Base-by-base conservation (phyloP, 2,888 invertebrate species). In the Pantelozetes paolii region DNA sequence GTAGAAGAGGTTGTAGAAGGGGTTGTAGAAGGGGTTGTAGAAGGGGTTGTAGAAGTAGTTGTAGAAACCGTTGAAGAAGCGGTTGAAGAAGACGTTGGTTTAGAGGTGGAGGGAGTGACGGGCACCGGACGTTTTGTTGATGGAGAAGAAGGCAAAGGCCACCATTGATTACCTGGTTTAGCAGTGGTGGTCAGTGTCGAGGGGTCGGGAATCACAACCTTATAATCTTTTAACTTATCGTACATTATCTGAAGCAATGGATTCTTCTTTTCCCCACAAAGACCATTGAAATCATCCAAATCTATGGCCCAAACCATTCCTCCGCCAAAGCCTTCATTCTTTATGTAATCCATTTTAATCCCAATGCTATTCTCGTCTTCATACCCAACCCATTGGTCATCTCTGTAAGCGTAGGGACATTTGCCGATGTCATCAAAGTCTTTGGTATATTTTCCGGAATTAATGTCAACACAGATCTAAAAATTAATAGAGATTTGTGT, bases 271-370 rank as follows among this genome's bases (percentile, higher is more conserved):
- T 85, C 79, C 89, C 83, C 70, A 79, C 94, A 94, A 0, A 87
- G 86, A 82, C 94, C 92, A 75, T 86, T 86, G 81, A 92, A 94
- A 82, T 94, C 94, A 75, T 94, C 94, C 92, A 93, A 92, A 78
- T 91, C 91, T 67, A 93, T 89, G 30, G 94, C 93, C 94, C 94
- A 94, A 23, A 88, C 89, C 94, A 94, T 94, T 0, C 91, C 92
- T 0, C 94, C 94, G 0, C 89, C 89, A 79, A 90, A 90, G 0
- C 92, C 91, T 81, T 89, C 90, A 74, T 86, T 80, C 81, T 90
- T 91, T 78, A 94, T 90, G 85, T 87, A 94, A 81, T 93, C 89
- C 91, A 93, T 91, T 84, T 94, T 94, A 78, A 91, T 89, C 81
- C 90, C 89, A 0, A 94, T 86, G 78, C 92, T 92, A 79, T 86